Evolutionary conservation across 2,888 invertebrate genomes (phyloP).

Genomic region (Helicoverpa assulta): DNA sequence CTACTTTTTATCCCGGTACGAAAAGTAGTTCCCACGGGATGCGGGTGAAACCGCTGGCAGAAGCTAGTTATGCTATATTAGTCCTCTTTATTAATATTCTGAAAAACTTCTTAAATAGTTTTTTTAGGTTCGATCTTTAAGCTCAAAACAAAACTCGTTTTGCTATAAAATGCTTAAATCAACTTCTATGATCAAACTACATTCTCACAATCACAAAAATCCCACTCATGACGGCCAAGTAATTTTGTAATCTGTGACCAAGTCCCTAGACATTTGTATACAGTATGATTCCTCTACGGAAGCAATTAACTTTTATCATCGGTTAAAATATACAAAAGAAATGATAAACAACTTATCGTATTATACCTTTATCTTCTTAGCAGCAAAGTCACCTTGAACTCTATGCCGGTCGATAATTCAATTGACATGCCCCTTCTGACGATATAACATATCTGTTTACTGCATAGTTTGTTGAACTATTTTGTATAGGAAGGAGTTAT

Average conservation of each 20-base stretch:
- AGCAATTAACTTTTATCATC: constrained; percentile 20
- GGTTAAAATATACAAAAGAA: constrained; percentile 21
- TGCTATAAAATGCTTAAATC: too few relatives aligned
- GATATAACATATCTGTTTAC: constrained; percentile 38
- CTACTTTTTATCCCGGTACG: too few relatives aligned
- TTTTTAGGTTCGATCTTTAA: not conserved
- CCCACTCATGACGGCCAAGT: too few relatives aligned
- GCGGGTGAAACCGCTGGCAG: too few relatives aligned
- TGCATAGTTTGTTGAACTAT: constrained; percentile 53
- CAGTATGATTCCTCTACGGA: constrained; percentile 12
- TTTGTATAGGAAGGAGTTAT: constrained; percentile 21
- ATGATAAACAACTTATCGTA: constrained; percentile 3
- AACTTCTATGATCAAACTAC: too few relatives aligned
- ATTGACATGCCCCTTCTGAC: constrained; percentile 14
- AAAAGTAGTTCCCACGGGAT: too few relatives aligned
- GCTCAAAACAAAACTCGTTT: not conserved
- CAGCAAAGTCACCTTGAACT: constrained; percentile 52
- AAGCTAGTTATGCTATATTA: not conserved
- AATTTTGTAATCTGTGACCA: too few relatives aligned
- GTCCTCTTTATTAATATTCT: not conserved
- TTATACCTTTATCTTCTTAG: constrained; percentile 34
- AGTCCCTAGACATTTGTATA: not conserved
- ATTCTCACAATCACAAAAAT: too few relatives aligned
- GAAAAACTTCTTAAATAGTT: not conserved
- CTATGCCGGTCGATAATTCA: constrained; percentile 22